Conservation (phyloP, 30 jellyfish, hydroid and myxozoan species). For the Chrysaora quinquecirrha region DNA sequence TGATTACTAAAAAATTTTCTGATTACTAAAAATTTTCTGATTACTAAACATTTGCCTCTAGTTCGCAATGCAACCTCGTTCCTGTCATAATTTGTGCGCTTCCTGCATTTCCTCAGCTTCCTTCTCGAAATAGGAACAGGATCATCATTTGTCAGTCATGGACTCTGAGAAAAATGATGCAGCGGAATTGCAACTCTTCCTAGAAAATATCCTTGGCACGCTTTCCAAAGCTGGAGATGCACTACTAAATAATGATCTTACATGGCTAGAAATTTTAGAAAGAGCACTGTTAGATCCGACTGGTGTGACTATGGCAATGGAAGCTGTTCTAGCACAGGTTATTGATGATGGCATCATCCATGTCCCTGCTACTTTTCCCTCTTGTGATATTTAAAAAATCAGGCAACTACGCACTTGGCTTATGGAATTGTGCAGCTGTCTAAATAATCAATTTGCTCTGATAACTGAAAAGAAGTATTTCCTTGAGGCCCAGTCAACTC, state of each 20-base stretch:
- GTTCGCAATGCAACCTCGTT: background rate
- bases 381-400: constrained; percentile 14
- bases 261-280: constrained; percentile 42
- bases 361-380: too few species aligned
- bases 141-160: background rate
- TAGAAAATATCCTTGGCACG: constrained; percentile 34
- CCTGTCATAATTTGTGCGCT: background rate
- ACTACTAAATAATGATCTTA: constrained; percentile 7
- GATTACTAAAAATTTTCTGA: constrained; percentile 10
- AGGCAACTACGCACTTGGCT: constrained; percentile 41
- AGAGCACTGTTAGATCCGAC: constrained; percentile 37
- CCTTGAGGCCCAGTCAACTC: background rate
- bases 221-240: constrained; percentile 35
- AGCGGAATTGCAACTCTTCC: constrained; percentile 28
- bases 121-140: background rate
- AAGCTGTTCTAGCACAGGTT: constrained; percentile 41
- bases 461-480: background rate
- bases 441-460: constrained; percentile 19
- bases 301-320: constrained; percentile 33
- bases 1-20: background rate
- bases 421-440: constrained; percentile 23
- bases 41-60: constrained; percentile 20
- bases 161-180: constrained; percentile 25
- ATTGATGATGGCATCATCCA: constrained; percentile 6
- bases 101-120: background rate